Evolutionary conservation across 2,797 vertebrate species (phyloP).

Genomic region (Bradypus variegatus): DNA sequence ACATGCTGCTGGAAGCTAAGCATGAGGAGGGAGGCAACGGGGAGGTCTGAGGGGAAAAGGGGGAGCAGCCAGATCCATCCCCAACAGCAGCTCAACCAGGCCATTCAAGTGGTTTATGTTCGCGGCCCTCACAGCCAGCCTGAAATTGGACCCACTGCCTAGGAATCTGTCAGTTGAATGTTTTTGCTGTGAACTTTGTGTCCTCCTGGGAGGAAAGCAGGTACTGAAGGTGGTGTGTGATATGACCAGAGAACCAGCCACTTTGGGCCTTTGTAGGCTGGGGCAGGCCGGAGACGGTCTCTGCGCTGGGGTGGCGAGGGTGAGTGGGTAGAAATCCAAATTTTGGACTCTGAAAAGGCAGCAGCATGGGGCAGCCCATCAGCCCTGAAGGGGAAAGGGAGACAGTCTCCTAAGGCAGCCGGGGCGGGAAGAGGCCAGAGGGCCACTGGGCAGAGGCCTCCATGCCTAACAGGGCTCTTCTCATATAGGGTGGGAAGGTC

Average conservation of each 20-base stretch:
- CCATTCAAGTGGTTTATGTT: not conserved
- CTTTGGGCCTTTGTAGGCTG: not conserved
- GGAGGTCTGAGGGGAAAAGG: not conserved
- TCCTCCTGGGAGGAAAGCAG: not conserved
- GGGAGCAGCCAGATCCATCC: not conserved
- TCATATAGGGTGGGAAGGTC: not conserved
- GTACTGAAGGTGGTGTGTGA: not conserved
- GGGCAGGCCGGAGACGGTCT: not conserved
- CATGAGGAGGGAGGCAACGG: not conserved
- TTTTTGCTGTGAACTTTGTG: not conserved
- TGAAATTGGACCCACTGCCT: not conserved
- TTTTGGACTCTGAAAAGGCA: not conserved
- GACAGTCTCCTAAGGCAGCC: not conserved
- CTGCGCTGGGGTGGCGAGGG: not conserved
- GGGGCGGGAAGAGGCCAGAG: not conserved
- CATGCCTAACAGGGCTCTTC: not conserved
- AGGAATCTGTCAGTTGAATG: not conserved
- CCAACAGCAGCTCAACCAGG: not conserved
- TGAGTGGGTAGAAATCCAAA: not conserved
- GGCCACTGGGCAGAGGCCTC: not conserved
- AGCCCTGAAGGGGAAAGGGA: not conserved
- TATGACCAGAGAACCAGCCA: not conserved
- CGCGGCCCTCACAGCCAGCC: not conserved
- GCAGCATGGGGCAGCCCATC: not conserved
- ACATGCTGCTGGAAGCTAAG: not conserved